Percentiles rank a stretch among this genome's conserved stretches.
These are phyloP conservation scores for Leptoteleia sp. DNA, from an alignment of 1,140 invertebrate species.

Conservation along the genomic window DNA sequence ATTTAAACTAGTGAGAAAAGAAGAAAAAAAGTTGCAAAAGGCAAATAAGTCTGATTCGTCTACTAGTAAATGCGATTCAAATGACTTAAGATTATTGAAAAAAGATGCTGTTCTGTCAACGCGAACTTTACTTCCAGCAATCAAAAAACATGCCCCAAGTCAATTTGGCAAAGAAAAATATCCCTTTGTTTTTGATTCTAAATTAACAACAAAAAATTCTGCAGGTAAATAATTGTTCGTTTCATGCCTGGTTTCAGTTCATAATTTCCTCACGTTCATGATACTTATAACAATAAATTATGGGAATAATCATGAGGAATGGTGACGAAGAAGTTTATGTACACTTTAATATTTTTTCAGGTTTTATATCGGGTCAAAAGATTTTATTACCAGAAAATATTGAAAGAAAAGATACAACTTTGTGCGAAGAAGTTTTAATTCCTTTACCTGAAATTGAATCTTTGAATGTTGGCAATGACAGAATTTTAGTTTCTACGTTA, in stretches of 20 bases:
- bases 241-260: too few species aligned
- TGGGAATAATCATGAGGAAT: too few species aligned
- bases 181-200: constrained; percentile 92
- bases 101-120: constrained; percentile 78
- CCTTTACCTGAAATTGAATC: constrained; percentile 87
- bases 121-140: constrained; percentile 75
- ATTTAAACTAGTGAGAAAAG: constrained; percentile 91
- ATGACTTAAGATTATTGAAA: constrained; percentile 80
- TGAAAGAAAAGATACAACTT: constrained; percentile 85
- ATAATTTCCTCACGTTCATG: constrained; percentile 15
- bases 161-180: constrained; percentile 83
- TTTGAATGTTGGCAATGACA: constrained; percentile 85
- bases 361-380: constrained; percentile 90
- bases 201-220: constrained; percentile 85
- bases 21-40: constrained; percentile 91
- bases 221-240: constrained; percentile 82
- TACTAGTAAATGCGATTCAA: constrained; percentile 82
- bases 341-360: constrained; percentile 77
- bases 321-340: too few species aligned
- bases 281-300: constrained; percentile 18
- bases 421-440: constrained; percentile 94
- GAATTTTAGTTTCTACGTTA: constrained; percentile 86
- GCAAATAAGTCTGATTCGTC: constrained; percentile 81
- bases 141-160: constrained; percentile 50
- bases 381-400: constrained; percentile 90